Base-by-base conservation (phyloP, 2,113 vertebrate species). In the Psammodynastes pulverulentus region DNA sequence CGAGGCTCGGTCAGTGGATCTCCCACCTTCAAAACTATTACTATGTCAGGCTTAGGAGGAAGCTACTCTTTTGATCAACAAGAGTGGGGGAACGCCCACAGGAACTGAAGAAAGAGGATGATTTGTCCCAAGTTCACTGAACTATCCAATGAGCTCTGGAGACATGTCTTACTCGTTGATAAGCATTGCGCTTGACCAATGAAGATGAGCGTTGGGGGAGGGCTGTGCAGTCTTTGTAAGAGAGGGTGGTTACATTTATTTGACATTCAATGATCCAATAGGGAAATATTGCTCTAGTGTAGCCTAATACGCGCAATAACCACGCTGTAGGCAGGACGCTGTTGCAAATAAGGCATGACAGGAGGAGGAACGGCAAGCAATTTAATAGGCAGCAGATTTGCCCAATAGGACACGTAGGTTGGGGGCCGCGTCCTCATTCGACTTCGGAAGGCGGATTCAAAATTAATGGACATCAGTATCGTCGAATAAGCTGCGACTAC, bases 381-480 rank as follows among this genome's bases (percentile, higher is more conserved):
- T 26, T 87, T 43, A n/a, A 58, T 4, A 26, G 88, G 17, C 46
- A 21, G n/a, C 10, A 13, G 15, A 8, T 51, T 39, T 34, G 17
- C 15, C 88, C 52, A 90, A 67, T 92, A 17, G 89, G 46, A 4
- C 10, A 2, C 34, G 0, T n/a, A 39, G 8, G 24, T 15, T 13
- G 5, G 4, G 26, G 86, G 52, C 43, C 23, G 52, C 91, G 91
- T 67, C 88, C 91, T 92, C 91, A 89, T 85, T 92, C 91, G 91
- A 92, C 91, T 89, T 24, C 15, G 56, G 88, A 62, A 58, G 90
- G 86, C 58, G 91, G 88, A 46, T 29, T 13, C 19, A 56, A 17
- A 9, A 0, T 19, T 39, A 34, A 89, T 43, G 19, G 87, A 53
- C 46, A 52, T 4, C 53, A 4, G 1, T 0, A 6, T 7, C 5